Base-by-base conservation (phyloP, 1,140 invertebrate species). In the Monochamus saltuarius region DNA sequence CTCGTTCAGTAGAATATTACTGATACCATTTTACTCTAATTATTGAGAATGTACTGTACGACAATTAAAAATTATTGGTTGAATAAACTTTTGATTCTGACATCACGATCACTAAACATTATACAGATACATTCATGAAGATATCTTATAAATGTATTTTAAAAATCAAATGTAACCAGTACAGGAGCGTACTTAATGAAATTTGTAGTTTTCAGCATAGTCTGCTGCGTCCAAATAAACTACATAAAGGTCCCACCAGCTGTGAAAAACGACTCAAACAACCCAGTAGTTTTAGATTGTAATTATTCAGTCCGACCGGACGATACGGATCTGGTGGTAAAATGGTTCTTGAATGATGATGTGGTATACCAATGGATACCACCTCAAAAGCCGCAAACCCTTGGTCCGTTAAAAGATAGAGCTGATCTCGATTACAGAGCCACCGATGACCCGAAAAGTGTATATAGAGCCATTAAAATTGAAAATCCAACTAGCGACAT, bases 301-400 rank as follows among this genome's bases (percentile, higher is more conserved):
- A 81, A 87, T 62, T 89, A 87, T 70, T 75, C 73, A 2, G 77
- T 83, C 9, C 65, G 81, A 51, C 75, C 83, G 0, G 75, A 81
- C 19, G 77, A 80, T 29, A 68, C 74, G 0, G 83, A 84, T 16
- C 72, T 89, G 17, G 85, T 87, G 10, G 82, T 89, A 10, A 87
- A 88, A 74, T 89, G 87, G 87, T 87, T 80, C 69, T 80, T 85
- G 56, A 84, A 87, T 65, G 75, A 81, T 49, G 78, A 76, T 22
- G 79, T 85, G 2, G 81, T 86, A 7, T 89, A 88, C 70, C 87
- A 88, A 74, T 89, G 87, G 87, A 87, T 88, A 66, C 78, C 82
- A 45, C 73, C 78, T 9, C 67, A 80, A 13, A 74, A 76, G 47
- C 85, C 85, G 13, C 76, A 80, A 58, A 80, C 77, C 46, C 72